These are phyloP conservation scores for Aproaerema taeniolella DNA, from an alignment of 2,888 invertebrate species.

Conservation along the genomic window DNA sequence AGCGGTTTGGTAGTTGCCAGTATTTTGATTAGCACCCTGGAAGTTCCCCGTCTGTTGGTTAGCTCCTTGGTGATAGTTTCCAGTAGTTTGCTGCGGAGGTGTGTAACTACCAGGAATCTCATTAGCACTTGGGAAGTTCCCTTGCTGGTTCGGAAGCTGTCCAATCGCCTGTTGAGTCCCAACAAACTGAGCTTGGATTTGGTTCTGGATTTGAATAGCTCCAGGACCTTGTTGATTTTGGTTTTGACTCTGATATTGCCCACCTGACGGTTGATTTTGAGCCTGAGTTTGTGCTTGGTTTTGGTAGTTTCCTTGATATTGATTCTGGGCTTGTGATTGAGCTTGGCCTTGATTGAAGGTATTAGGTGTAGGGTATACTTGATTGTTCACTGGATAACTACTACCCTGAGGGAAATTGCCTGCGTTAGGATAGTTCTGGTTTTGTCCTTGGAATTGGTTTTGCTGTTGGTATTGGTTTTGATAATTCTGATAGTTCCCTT, in stretches of 20 bases:
- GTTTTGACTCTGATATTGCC: conserved; percentile 23
- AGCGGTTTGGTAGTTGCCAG: conserved; percentile 14
- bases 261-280: conserved; percentile 19
- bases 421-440: conserved; percentile 28
- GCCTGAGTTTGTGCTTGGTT: conserved; percentile 24
- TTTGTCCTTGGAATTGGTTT: conserved; percentile 32
- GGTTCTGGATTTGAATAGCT: conserved; percentile 27
- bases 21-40: conserved; percentile 20
- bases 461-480: conserved; percentile 31
- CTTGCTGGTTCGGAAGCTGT: conserved; percentile 3
- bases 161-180: conserved; percentile 6
- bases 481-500: conserved; percentile 27
- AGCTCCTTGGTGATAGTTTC: conserved; percentile 11
- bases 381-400: conserved; percentile 19
- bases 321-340: conserved; percentile 21
- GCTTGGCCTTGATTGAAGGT: conserved; percentile 14
- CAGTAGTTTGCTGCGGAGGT: conserved; percentile 2
- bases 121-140: conserved; percentile 10
- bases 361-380: too few species aligned
- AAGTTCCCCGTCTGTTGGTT: conserved; percentile 22
- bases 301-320: conserved; percentile 19
- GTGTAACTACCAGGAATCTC: conserved; percentile 5
- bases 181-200: conserved; percentile 11
- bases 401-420: conserved; percentile 26
- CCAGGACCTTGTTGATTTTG: conserved; percentile 15